These are phyloP conservation scores for Bhutanitis thaidina DNA, from an alignment of 2,888 invertebrate genomes.

Conservation along the genomic window DNA sequence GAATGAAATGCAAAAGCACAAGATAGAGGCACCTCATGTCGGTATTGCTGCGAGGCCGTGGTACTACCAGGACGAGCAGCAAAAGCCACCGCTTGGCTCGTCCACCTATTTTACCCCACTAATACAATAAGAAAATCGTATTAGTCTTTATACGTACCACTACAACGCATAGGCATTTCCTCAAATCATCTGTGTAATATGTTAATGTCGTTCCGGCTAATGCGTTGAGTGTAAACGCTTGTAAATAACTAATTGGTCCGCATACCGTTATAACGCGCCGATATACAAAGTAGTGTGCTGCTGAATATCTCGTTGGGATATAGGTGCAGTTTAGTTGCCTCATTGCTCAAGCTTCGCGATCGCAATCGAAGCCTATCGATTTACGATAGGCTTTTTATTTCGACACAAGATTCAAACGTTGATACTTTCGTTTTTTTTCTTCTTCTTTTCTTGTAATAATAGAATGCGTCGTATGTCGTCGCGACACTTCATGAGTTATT, in stretches of 20 bases:
- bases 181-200: neutral
- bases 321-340: constrained; percentile 1
- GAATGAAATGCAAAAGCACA: too few relatives aligned
- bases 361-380: neutral
- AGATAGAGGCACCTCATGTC: too few relatives aligned
- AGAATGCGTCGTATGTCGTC: too few relatives aligned
- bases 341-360: neutral
- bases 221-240: constrained; percentile 3
- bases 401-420: neutral
- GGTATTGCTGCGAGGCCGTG: too few relatives aligned
- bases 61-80: too few relatives aligned
- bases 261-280: constrained; percentile 7
- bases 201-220: constrained; percentile 1
- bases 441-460: too few relatives aligned
- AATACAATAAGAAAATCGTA: too few relatives aligned
- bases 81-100: too few relatives aligned
- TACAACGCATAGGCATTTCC: too few relatives aligned
- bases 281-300: neutral
- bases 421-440: neutral
- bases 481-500: too few relatives aligned
- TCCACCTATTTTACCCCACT: too few relatives aligned
- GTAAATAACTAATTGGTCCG: constrained; percentile 12
- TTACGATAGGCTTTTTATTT: constrained; percentile 8
- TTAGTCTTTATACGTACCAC: too few relatives aligned
- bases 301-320: constrained; percentile 1